Evolutionary conservation across 2,797 vertebrate species (phyloP).

Genomic region (Nothura maculosa): DNA sequence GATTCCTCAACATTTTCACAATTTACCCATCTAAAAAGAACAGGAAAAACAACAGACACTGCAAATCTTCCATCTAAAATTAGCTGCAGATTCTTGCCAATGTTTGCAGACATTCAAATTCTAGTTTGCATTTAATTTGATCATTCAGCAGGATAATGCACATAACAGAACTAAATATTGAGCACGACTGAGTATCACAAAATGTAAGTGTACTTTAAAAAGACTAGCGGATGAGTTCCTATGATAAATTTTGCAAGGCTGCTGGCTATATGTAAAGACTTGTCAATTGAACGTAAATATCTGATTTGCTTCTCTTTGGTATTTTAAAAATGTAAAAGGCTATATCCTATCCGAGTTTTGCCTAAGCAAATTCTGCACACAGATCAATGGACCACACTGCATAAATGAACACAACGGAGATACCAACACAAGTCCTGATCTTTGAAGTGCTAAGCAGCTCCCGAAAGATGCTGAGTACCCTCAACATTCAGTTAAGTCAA

Average conservation of each 20-base stretch:
- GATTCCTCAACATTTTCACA: constrained; percentile 79
- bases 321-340: constrained; percentile 71
- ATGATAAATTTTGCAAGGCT: constrained; percentile 79
- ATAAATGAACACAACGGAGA: constrained; percentile 75
- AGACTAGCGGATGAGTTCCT: constrained; percentile 81
- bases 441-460: constrained; percentile 66
- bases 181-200: constrained; percentile 84
- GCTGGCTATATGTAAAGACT: constrained; percentile 75
- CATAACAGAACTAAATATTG: constrained; percentile 88
- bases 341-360: constrained; percentile 59
- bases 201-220: constrained; percentile 84
- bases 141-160: constrained; percentile 87
- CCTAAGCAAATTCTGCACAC: constrained; percentile 56
- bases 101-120: constrained; percentile 88
- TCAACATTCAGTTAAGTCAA: constrained; percentile 51
- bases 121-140: constrained; percentile 88
- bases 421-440: constrained; percentile 64
- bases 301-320: constrained; percentile 74
- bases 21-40: constrained; percentile 83
- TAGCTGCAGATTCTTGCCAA: constrained; percentile 87
- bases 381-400: constrained; percentile 61
- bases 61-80: constrained; percentile 87
- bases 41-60: constrained; percentile 85
- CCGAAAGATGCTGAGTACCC: constrained; percentile 65
- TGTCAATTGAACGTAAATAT: constrained; percentile 79